These are phyloP conservation scores for Petrocephalus zakoni DNA, from an alignment of 2,113 vertebrate genomes.

Conservation along the genomic window DNA sequence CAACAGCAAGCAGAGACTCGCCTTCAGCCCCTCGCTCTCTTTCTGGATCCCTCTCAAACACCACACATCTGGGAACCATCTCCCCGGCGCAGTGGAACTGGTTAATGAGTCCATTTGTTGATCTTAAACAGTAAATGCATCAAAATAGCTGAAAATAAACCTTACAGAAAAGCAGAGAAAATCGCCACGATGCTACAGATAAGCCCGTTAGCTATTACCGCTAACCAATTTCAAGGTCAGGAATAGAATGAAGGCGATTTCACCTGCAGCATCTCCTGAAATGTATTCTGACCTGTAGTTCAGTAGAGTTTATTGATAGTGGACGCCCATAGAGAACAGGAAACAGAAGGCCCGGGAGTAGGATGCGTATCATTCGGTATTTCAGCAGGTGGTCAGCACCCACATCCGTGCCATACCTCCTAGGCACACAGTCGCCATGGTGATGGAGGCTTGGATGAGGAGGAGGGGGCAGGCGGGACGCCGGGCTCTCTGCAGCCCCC, in stretches of 20 bases:
- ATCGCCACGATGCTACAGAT: neutral
- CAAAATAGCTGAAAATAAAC: conserved; percentile 23
- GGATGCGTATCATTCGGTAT: neutral
- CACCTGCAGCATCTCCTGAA: neutral
- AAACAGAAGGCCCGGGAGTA: neutral
- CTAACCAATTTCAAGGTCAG: neutral
- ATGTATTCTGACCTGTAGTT: neutral
- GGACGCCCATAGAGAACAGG: neutral
- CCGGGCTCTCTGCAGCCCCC: neutral
- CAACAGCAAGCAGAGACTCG: neutral
- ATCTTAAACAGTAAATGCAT: conserved; percentile 39
- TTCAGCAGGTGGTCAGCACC: neutral
- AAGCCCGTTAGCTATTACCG: neutral
- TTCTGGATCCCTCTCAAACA: neutral
- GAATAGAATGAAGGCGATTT: neutral
- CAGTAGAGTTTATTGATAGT: neutral
- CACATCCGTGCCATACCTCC: neutral
- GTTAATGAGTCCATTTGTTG: conserved; percentile 29
- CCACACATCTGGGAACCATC: conserved; percentile 42
- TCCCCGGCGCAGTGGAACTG: conserved; percentile 23
- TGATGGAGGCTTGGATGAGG: neutral
- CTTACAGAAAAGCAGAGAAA: neutral
- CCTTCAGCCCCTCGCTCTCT: neutral
- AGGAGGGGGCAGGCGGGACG: neutral
- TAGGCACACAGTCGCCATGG: conserved; percentile 11